Base-by-base conservation (phyloP, 2,888 invertebrate species). In the Apodemia mormo region DNA sequence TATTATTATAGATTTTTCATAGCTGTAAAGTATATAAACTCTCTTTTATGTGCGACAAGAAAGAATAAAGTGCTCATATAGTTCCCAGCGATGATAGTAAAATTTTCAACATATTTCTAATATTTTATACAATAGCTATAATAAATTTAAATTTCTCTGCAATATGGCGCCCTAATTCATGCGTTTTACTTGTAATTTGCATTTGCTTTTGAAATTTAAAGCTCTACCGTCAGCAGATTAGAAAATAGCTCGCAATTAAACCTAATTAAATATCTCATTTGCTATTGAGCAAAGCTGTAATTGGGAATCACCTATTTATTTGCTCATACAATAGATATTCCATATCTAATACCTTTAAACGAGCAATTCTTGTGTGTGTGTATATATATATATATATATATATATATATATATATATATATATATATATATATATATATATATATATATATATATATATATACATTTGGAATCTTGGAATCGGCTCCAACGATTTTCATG, bases 191-290 rank as follows among this genome's bases (percentile, higher is more conserved):
- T 30, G 49, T 65, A 68, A 49, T 68, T 65, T 56, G 43, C 64
- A 65, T 54, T 68, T 45, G 14, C 61, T 61, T 65, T 43, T 40
- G 29, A 69, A 58, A 52, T 69, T 69, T n/a, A 30, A 67, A 61
- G 65, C 68, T 67, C 43, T 49, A 10, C 65, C 52, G 22, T 66
- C 65, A 37, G 61, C 61, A 64, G 8, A 7, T 37, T 64, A 37
- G 61, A n/a, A n/a, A 33, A 64, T 37, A n/a, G 30, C 30, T 14
- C 7, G 37, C 33, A 61, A 61, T 61, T 61, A 37, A 30, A 37
- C 30, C 61, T 33, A 61, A 61, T 61, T 33, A 33, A 61, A 61
- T 61, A 61, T 12, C 12, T 14, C 9, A 49, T 49, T 49, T n/a
- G 49, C 49, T 4, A 61, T 61, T 61, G 61, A 33, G 61, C 33